Conservation (phyloP, 2,888 invertebrate genomes). For the Leucophenga maculata region DNA sequence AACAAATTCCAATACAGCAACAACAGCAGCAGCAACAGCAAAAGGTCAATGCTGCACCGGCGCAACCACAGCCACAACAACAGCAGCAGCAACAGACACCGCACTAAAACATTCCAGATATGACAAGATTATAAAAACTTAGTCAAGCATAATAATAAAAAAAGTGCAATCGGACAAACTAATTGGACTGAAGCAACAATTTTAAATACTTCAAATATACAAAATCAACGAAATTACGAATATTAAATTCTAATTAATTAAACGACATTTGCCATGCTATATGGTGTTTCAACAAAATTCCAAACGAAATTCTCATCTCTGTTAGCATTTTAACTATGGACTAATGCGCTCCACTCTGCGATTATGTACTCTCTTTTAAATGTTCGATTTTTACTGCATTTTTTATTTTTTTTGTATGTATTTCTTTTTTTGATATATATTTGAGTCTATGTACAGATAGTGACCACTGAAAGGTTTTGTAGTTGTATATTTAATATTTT, state of each 20-base stretch:
- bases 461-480: no score
- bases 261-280: no score
- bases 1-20: constrained; percentile 38
- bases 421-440: no score
- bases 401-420: no score
- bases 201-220: background rate
- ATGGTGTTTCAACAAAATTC: no score
- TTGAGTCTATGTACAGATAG: no score
- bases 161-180: constrained; percentile 13
- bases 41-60: background rate
- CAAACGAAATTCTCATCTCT: background rate
- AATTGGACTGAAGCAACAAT: constrained; percentile 6
- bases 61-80: constrained; percentile 27
- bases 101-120: background rate
- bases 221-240: background rate
- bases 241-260: no score
- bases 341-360: background rate
- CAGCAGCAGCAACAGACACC: constrained; percentile 44
- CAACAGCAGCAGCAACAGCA: constrained; percentile 28
- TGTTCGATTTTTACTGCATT: no score
- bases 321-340: background rate
- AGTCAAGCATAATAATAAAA: background rate
- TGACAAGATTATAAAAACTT: background rate
- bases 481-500: no score
- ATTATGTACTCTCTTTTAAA: background rate